Base-by-base conservation (phyloP, 2,113 vertebrate genomes). In the Parus major region DNA sequence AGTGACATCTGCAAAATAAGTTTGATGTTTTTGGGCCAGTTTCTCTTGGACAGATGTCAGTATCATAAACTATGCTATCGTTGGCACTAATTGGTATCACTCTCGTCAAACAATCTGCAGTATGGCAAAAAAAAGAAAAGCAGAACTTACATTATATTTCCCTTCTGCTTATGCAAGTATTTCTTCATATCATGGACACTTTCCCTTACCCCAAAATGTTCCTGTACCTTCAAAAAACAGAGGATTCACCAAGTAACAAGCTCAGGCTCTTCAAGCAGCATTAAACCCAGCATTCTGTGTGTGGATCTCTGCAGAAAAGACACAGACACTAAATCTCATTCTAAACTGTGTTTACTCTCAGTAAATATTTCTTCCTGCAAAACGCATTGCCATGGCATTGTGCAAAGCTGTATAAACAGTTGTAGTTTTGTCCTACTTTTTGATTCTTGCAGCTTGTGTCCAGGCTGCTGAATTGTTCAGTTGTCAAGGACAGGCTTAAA, bases 401-500 rank as follows among this genome's bases (percentile, higher is more conserved):
- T 87, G 80, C 82, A 89, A 96, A 96, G 77, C 73, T 82, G 85
- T 63, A 87, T 70, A 95, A 95, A 92, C 94, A 95, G 91, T 66
- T 85, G 89, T 93, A 91, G 72, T 95, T 97, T 84, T 73, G 91
- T 94, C 93, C 94, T 92, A 91, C 86, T 95, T 97, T 92, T 85
- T 96, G 93, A 95, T 93, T 78, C 88, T 95, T 96, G 73, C 82
- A 85, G 92, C 84, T 86, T 81, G 75, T 27, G 82, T 94, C 84
- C 89, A 84, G 89, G 95, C 95, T 93, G 71, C 86, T 84, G 88
- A 86, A 95, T 90, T 95, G 89, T 94, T 94, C 59, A 69, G 82
- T 92, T 97, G 96, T 95, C 85, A 97, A 97, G 93, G 92, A 92
- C 85, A 97, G 89, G 82, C 90, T 97, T 95, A 96, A 97, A 96